These are phyloP conservation scores for Drosophila sucinea DNA, from an alignment of 1,140 invertebrate species.

Conservation along the genomic window DNA sequence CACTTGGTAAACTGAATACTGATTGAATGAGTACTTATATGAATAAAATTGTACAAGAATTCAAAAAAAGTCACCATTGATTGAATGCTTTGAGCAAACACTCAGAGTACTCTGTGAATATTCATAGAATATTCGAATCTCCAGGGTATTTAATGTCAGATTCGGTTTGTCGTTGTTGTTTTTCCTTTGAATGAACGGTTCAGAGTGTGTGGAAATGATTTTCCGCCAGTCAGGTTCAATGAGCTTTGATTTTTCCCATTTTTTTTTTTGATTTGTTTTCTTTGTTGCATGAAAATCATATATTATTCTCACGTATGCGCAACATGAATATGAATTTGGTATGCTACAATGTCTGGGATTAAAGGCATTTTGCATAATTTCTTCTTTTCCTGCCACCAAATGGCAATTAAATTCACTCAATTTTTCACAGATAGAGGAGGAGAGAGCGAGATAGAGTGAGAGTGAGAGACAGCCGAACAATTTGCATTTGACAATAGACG, in stretches of 20 bases:
- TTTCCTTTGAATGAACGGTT: neutral
- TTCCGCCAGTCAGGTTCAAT: slow-evolving; percentile 36
- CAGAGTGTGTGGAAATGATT: slow-evolving; percentile 9
- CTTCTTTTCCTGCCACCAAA: slow-evolving; percentile 37
- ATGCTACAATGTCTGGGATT: slow-evolving; percentile 6
- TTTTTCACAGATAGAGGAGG: slow-evolving; percentile 26
- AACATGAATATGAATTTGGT: slow-evolving; percentile 7
- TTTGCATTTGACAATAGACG: slow-evolving; percentile 40
- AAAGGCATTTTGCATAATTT: slow-evolving; percentile 53
- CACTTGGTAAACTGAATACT: too few relatives aligned
- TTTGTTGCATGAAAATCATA: slow-evolving; percentile 1
- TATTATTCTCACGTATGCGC: slow-evolving; percentile 6
- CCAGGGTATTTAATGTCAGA: slow-evolving; percentile 2
- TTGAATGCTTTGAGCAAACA: too few relatives aligned
- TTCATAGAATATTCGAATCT: too few relatives aligned
- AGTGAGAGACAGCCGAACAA: slow-evolving; percentile 32
- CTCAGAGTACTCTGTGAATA: too few relatives aligned
- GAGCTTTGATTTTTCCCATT: slow-evolving; percentile 58
- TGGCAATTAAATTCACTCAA: slow-evolving; percentile 74
- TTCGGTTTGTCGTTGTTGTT: slow-evolving; percentile 7
- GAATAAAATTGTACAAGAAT: too few relatives aligned
- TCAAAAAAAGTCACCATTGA: too few relatives aligned
- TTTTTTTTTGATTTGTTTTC: neutral
- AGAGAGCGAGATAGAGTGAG: neutral
- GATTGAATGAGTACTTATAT: too few relatives aligned